A percentile compares a stretch with the other conserved stretches of the same genome.
Conservation (phyloP, 2,888 invertebrate genomes). For the Drosophila nigricruria region DNA sequence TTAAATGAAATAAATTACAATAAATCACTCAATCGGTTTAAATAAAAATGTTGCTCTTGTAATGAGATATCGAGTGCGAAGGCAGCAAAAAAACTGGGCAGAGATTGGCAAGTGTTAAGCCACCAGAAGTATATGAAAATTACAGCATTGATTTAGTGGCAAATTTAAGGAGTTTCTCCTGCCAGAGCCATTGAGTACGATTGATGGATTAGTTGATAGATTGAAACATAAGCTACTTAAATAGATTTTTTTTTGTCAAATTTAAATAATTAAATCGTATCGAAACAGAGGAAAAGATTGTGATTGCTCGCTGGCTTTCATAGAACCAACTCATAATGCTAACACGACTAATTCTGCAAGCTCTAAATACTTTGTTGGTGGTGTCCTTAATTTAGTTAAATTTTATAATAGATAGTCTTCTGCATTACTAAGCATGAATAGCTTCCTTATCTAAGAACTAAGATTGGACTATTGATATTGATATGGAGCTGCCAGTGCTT, state of each 20-base stretch:
- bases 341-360: neutral
- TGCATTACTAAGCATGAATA: neutral
- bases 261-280: neutral
- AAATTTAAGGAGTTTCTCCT: neutral
- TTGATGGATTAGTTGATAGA: slow-evolving; percentile 6
- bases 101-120: slow-evolving; percentile 20
- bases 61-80: slow-evolving; percentile 66
- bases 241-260: neutral
- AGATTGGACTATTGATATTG: neutral
- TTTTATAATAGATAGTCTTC: neutral
- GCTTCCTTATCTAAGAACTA: neutral
- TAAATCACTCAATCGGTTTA: slow-evolving; percentile 80
- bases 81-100: slow-evolving; percentile 41
- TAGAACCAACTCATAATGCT: neutral
- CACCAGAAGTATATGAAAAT: slow-evolving; percentile 21
- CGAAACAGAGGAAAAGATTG: neutral
- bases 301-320: too few species aligned
- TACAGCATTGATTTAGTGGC: slow-evolving; percentile 23
- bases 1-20: slow-evolving; percentile 82
- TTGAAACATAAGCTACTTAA: neutral
- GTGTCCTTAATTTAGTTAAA: neutral
- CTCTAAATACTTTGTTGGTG: neutral
- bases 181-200: too few species aligned
- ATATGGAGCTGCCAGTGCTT: neutral
- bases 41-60: slow-evolving; percentile 77